phyloP scores from a whole-genome alignment of 2,888 invertebrate genomes.

The Heliconius ethilla region DNA sequence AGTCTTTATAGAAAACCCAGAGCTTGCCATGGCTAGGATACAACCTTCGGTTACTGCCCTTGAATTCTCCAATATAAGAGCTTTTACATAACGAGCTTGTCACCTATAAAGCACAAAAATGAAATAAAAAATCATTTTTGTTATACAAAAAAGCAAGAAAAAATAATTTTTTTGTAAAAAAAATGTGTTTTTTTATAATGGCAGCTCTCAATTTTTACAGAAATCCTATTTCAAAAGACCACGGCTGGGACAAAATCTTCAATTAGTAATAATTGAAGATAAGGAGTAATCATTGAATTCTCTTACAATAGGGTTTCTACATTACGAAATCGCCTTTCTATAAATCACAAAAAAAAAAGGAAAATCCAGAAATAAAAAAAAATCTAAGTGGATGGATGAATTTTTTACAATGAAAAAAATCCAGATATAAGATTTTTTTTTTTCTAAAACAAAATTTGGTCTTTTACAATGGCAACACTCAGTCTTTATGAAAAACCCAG shows the following conservation, averaged over 20 bases:
- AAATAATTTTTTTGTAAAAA: conserved; percentile 31
- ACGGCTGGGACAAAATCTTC: conserved; percentile 63
- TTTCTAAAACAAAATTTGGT: too few relatives aligned
- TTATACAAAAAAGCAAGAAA: not conserved
- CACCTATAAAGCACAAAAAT: too few relatives aligned
- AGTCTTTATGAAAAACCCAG: conserved; percentile 73
- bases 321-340: not conserved
- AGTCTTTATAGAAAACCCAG: conserved; percentile 72
- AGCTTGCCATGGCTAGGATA: conserved; percentile 69
- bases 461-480: conserved; percentile 47
- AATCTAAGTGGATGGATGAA: too few relatives aligned
- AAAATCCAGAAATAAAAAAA: conserved; percentile 15
- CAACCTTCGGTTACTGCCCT: conserved; percentile 54
- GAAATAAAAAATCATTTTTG: too few relatives aligned
- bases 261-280: too few relatives aligned
- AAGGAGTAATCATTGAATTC: conserved; percentile 44
- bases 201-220: conserved; percentile 64
- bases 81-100: too few relatives aligned
- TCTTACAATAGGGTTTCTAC: conserved; percentile 21
- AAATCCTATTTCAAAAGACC: conserved; percentile 66
- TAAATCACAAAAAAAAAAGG: not conserved
- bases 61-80: too few relatives aligned
- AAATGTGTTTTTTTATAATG: conserved; percentile 50
- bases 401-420: too few relatives aligned
- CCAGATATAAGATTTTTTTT: too few relatives aligned